Base-by-base conservation (phyloP, 2,113 vertebrate genomes). In the Notechis scutatus region DNA sequence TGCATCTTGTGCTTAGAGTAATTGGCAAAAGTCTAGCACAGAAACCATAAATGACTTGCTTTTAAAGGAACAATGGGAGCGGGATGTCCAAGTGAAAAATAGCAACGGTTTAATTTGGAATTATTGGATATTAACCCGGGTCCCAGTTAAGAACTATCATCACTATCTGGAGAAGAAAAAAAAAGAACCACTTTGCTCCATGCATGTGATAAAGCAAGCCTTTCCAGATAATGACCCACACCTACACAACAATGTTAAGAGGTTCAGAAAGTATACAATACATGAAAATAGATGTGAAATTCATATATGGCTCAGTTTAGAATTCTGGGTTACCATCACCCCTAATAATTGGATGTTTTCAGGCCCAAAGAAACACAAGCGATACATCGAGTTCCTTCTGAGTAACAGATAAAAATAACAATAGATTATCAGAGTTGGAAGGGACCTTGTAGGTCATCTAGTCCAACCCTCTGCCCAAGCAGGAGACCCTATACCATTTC, bases 21-120 rank as follows among this genome's bases (percentile, higher is more conserved):
- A 88, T 95, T 97, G 95, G 91, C 93, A 94, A 50, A 50, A 89
- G 85, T 23, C 23, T 90, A 52, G 24, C 4, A 4, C 9, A 2
- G 64, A 88, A 96, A 94, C 91, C 20, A 95, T 97, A 96, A 96
- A 95, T 91, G 88, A 92, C 94, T 92, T 94, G 90, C n/a, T 90
- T 90, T 94, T 89, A 24, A 47, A 64, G 96, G 90, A 94, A 96
- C 7, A 95, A 95, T 47, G 91, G 93, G 88, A 7, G 0, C n/a
- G 26, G 55, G 91, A 92, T 92, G 23, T 95, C 15, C 86, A 91
- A 93, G 14, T 0, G 91, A 85, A 91, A 74, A 69, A 94, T 18
- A 34, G 93, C 91, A 88, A 89, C 88, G 0, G 9, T 87, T 91
- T 1, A 3, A 24, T 90, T 10, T 42, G 94, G 95, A 92, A 20